Conservation (phyloP, 2,797 vertebrate genomes). For the Leptodactylus fallax region DNA sequence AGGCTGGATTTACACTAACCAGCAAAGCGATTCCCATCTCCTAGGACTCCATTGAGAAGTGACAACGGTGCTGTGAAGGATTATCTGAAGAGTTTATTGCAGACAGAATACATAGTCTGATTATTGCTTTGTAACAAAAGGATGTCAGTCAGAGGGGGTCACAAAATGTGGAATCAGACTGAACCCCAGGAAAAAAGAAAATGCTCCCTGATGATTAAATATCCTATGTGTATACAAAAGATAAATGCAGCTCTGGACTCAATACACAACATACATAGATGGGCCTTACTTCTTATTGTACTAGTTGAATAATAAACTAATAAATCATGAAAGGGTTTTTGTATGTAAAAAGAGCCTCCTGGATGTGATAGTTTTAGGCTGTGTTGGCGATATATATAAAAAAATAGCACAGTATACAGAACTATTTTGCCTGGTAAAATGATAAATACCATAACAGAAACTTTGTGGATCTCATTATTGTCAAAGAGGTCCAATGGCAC, state of each 20-base stretch:
- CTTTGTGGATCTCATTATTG: too few relatives aligned
- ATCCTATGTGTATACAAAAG: neutral
- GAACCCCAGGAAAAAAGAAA: neutral
- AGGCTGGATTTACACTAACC: slow-evolving; percentile 4
- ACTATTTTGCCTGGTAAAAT: too few relatives aligned
- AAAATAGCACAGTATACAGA: too few relatives aligned
- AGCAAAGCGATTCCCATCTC: neutral
- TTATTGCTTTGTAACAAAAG: slow-evolving; percentile 48
- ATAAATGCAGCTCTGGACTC: slow-evolving; percentile 21
- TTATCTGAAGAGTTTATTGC: slow-evolving; percentile 41
- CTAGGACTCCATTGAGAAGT: neutral
- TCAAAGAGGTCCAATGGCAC: too few relatives aligned
- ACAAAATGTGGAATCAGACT: slow-evolving; percentile 20
- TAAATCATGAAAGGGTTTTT: neutral
- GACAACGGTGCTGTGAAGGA: neutral
- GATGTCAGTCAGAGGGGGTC: neutral
- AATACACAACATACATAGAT: neutral
- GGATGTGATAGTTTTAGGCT: too few relatives aligned
- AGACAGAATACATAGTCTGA: slow-evolving; percentile 19
- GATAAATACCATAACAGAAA: too few relatives aligned
- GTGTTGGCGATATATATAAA: too few relatives aligned
- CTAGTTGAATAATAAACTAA: neutral
- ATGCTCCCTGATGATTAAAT: neutral
- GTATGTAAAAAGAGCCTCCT: neutral
- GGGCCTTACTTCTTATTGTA: neutral